phyloP scores from a whole-genome alignment of 1,140 invertebrate species.

The Lepidurus packardi region DNA sequence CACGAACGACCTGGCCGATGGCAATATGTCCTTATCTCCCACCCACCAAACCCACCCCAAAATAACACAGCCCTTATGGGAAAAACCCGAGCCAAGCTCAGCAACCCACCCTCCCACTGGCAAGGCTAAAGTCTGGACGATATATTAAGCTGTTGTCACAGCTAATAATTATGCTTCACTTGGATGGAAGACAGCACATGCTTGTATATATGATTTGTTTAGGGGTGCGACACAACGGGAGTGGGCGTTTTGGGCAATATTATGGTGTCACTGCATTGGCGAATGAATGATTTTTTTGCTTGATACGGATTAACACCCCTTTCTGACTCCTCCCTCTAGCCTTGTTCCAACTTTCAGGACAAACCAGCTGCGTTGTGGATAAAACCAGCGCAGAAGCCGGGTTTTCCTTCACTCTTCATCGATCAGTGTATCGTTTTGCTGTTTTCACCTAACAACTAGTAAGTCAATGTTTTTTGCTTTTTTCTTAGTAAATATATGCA shows the following conservation, averaged over 20 bases:
- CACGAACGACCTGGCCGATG: too few relatives aligned
- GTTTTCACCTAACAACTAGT: not conserved
- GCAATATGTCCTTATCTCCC: too few relatives aligned
- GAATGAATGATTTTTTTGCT: not conserved
- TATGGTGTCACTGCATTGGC: not conserved
- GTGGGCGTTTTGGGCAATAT: not conserved
- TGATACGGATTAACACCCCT: not conserved
- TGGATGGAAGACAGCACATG: not conserved
- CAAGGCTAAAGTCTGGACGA: too few relatives aligned
- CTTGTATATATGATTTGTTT: not conserved
- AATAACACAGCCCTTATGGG: too few relatives aligned
- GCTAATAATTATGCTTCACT: not conserved
- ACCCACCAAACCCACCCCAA: too few relatives aligned
- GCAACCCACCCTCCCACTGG: too few relatives aligned
- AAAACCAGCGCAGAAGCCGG: not conserved
- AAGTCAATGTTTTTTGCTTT: not conserved
- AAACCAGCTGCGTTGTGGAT: not conserved
- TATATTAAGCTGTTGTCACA: too few relatives aligned
- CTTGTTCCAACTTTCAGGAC: not conserved
- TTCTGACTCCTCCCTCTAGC: not conserved
- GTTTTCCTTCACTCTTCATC: not conserved
- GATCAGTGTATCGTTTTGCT: not conserved
- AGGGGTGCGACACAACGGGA: not conserved
- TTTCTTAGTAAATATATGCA: not conserved
- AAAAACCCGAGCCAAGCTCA: too few relatives aligned